phyloP scores from a whole-genome alignment of 1,140 invertebrate species.

The Cotesia glomerata region DNA sequence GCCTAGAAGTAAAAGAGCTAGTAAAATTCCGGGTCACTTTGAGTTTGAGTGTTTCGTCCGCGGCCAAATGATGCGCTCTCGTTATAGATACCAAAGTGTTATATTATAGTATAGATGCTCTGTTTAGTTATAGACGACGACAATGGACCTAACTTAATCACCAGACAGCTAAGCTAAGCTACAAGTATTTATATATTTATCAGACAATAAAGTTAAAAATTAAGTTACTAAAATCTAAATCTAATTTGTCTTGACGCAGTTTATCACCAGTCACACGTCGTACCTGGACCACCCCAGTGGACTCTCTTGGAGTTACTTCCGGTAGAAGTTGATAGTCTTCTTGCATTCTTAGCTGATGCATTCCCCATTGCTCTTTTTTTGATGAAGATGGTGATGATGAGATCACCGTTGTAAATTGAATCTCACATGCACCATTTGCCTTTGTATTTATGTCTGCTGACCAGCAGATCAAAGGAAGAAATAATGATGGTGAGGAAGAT shows the following conservation, averaged over 20 bases:
- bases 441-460: neutral
- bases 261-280: constrained; percentile 7
- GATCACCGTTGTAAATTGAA: neutral
- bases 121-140: neutral
- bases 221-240: no score
- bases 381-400: constrained; percentile 8
- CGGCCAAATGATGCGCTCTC: constrained; percentile 15
- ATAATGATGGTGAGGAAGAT: no score
- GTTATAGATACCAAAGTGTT: constrained; percentile 10
- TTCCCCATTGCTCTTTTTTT: constrained; percentile 51
- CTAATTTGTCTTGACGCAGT: neutral
- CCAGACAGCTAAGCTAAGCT: no score
- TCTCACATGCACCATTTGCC: neutral
- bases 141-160: neutral
- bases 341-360: constrained; percentile 50
- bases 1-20: neutral
- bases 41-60: constrained; percentile 5
- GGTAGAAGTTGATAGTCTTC: constrained; percentile 35
- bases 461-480: no score
- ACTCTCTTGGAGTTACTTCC: constrained; percentile 43
- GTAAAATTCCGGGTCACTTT: constrained; percentile 19
- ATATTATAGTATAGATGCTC: neutral
- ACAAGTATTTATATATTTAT: no score
- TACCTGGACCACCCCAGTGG: constrained; percentile 59
- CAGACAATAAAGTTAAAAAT: no score